Evolutionary conservation across 2,888 invertebrate species (phyloP).

Genomic region (Nebria brevicollis): DNA sequence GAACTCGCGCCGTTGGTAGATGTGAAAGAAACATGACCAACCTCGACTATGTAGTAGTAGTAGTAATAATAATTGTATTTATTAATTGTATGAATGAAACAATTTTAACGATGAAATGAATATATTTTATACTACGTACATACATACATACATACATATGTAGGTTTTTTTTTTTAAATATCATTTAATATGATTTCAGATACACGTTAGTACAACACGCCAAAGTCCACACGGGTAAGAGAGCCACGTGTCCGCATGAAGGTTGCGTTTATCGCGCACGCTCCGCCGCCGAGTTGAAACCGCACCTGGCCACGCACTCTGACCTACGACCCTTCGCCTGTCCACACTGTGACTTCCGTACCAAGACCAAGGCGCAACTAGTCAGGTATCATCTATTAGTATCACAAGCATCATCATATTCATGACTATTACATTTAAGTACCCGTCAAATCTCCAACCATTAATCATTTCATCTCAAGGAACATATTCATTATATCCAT

Average conservation of each 20-base stretch:
- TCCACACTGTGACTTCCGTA: slow-evolving; percentile 65
- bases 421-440: not conserved
- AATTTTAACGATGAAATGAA: too few relatives aligned
- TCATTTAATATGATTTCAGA: slow-evolving; percentile 58
- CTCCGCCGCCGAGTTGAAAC: slow-evolving; percentile 66
- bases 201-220: slow-evolving; percentile 70
- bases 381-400: slow-evolving; percentile 62
- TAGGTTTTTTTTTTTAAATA: too few relatives aligned
- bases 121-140: too few relatives aligned
- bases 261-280: slow-evolving; percentile 70
- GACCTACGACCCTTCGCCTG: slow-evolving; percentile 64
- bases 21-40: too few relatives aligned
- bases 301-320: slow-evolving; percentile 69
- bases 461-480: not conserved
- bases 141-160: too few relatives aligned
- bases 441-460: not conserved
- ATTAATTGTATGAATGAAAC: too few relatives aligned
- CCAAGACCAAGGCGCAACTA: slow-evolving; percentile 66
- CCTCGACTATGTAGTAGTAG: too few relatives aligned
- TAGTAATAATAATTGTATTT: too few relatives aligned
- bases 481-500: not conserved
- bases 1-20: too few relatives aligned
- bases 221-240: slow-evolving; percentile 67
- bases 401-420: not conserved
- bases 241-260: slow-evolving; percentile 66